A percentile compares a stretch with the other conserved stretches of the same genome.
These are phyloP conservation scores for Lacanobia oleracea DNA, from an alignment of 2,888 invertebrate species.

Conservation along the genomic window DNA sequence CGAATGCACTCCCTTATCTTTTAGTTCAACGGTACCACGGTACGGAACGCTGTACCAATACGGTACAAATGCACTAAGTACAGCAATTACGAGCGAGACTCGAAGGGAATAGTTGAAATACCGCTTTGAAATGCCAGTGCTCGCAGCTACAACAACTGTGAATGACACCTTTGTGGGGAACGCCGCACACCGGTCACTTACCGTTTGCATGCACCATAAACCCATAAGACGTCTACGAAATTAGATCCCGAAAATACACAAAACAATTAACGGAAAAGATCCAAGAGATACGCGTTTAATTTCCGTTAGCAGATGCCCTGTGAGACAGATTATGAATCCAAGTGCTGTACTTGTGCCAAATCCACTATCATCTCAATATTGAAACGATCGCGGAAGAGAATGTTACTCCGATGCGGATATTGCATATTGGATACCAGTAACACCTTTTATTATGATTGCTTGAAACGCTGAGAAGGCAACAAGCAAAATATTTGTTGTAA, in stretches of 20 bases:
- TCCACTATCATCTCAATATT: slow-evolving; percentile 49
- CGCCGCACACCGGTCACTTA: slow-evolving; percentile 30
- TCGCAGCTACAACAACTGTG: slow-evolving; percentile 36
- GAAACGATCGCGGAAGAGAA: slow-evolving; percentile 46
- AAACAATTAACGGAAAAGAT: slow-evolving; percentile 5
- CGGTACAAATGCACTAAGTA: slow-evolving; percentile 43
- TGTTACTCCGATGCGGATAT: slow-evolving; percentile 24
- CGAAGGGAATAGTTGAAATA: slow-evolving; percentile 48
- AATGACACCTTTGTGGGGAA: slow-evolving; percentile 47
- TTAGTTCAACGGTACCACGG: slow-evolving; percentile 34
- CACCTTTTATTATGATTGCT: slow-evolving; percentile 14
- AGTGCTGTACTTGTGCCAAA: slow-evolving; percentile 43
- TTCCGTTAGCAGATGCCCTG: slow-evolving; percentile 44
- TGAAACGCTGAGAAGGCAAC: background rate
- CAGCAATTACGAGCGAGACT: slow-evolving; percentile 31
- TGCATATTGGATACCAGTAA: slow-evolving; percentile 24
- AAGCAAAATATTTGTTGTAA: slow-evolving; percentile 2
- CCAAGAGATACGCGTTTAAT: slow-evolving; percentile 41
- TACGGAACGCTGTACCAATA: slow-evolving; percentile 12
- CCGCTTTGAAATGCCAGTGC: slow-evolving; percentile 44
- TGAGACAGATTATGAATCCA: slow-evolving; percentile 34
- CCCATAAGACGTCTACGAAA: slow-evolving; percentile 7
- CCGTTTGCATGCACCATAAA: slow-evolving; percentile 7
- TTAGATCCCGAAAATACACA: slow-evolving; percentile 8
- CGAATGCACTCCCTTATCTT: slow-evolving; percentile 45